phyloP scores from a whole-genome alignment of 2,888 invertebrate species.

The Saturnia pavonia region DNA sequence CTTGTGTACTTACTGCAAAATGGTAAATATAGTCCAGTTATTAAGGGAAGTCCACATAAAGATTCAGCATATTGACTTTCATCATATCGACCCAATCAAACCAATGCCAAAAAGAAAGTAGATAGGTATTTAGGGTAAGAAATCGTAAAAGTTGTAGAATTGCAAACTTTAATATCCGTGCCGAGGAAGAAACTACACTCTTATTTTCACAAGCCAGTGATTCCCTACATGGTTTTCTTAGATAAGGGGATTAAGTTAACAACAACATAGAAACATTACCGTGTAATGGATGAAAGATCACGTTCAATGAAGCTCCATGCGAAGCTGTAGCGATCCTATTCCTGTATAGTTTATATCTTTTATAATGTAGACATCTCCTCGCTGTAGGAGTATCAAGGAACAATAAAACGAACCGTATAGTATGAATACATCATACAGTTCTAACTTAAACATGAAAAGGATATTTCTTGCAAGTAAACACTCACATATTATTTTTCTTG shows the following conservation, averaged over 20 bases:
- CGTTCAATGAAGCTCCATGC: background rate
- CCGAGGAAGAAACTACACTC: background rate
- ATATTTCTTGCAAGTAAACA: too few species aligned
- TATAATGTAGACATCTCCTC: background rate
- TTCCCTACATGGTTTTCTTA: background rate
- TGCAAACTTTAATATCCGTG: too few species aligned
- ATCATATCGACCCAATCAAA: too few species aligned
- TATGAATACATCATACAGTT: background rate
- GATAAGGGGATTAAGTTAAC: background rate
- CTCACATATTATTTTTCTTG: too few species aligned
- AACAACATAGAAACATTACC: background rate
- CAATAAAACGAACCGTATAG: background rate
- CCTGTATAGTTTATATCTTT: background rate
- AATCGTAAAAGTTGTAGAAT: too few species aligned
- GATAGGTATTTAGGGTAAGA: too few species aligned
- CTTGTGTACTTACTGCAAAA: too few species aligned
- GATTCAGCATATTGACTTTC: too few species aligned
- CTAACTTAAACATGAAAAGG: background rate
- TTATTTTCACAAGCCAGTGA: background rate
- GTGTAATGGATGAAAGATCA: background rate
- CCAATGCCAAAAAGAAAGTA: too few species aligned
- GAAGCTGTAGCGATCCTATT: background rate
- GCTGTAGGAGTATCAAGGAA: background rate
- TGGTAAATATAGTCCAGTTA: too few species aligned
- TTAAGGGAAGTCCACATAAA: too few species aligned